phyloP scores from a whole-genome alignment of 2,888 invertebrate species.

The Rhaphigaster nebulosa region DNA sequence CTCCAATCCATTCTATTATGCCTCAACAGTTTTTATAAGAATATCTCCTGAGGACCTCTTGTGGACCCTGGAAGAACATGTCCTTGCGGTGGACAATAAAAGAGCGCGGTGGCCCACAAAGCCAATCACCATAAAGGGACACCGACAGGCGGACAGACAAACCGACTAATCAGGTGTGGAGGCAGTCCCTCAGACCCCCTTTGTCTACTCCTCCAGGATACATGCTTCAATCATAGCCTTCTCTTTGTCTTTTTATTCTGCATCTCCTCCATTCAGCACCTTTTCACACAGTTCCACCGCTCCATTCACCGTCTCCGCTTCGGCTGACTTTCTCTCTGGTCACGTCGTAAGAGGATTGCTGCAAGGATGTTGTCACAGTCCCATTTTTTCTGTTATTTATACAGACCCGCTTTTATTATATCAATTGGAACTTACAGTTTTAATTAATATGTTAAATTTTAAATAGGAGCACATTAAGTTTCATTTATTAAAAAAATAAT shows the following conservation, averaged over 20 bases:
- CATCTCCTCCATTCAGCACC: conserved; percentile 38
- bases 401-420: not conserved
- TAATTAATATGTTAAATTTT: not conserved
- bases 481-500: not conserved
- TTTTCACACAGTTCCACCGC: conserved; percentile 43
- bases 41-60: not conserved
- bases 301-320: conserved; percentile 9
- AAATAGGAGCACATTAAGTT: not conserved
- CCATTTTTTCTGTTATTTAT: not conserved
- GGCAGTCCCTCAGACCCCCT: conserved; percentile 24
- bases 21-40: not conserved
- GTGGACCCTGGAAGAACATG: not conserved
- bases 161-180: conserved; percentile 35
- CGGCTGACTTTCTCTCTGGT: conserved; percentile 23
- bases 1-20: not conserved
- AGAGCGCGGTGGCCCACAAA: conserved; percentile 30
- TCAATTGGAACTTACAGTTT: too few species aligned
- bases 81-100: conserved; percentile 28
- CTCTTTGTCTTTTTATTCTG: conserved; percentile 45
- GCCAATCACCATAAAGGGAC: conserved; percentile 37
- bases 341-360: not conserved
- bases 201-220: conserved; percentile 36
- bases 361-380: not conserved
- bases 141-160: not conserved
- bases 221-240: conserved; percentile 44